Evolutionary conservation across 2,888 invertebrate genomes (phyloP).

Genomic region (Pimpla rufipes): DNA sequence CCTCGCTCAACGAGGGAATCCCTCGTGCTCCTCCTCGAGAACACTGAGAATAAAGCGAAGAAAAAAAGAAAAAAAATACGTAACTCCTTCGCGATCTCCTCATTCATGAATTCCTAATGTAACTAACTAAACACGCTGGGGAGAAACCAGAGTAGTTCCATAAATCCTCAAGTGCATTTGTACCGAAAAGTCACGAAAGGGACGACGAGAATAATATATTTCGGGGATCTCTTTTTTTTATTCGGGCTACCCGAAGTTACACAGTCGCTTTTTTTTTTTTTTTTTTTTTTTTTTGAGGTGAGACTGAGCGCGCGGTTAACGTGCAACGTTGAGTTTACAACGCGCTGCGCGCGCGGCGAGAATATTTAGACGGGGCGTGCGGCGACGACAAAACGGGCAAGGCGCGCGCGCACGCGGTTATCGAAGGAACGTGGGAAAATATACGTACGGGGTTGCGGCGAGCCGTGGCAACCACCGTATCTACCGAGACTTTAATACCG

Average conservation of each 20-base stretch:
- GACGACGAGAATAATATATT: constrained; percentile 61
- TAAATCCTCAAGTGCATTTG: constrained; percentile 51
- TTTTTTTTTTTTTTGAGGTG: constrained; percentile 38
- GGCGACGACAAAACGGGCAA: constrained; percentile 64
- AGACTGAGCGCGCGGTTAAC: constrained; percentile 25
- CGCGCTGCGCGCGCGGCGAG: constrained; percentile 55
- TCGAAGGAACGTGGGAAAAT: constrained; percentile 72
- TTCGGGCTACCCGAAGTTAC: constrained; percentile 40
- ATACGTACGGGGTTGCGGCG: constrained; percentile 41
- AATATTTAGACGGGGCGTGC: constrained; percentile 71
- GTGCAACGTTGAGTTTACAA: constrained; percentile 33
- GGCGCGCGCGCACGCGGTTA: constrained; percentile 38
- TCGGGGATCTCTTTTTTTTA: constrained; percentile 30
- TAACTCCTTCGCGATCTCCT: constrained; percentile 29
- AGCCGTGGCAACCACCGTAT: constrained; percentile 43
- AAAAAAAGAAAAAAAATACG: constrained; percentile 27
- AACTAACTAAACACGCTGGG: constrained; percentile 36
- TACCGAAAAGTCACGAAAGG: constrained; percentile 20
- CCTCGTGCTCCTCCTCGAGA: background rate
- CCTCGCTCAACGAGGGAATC: constrained; percentile 10
- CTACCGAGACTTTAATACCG: constrained; percentile 32
- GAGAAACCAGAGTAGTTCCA: background rate
- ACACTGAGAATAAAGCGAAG: background rate
- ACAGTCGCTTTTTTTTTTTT: constrained; percentile 15
- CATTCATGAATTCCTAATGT: constrained; percentile 14